Evolutionary conservation across 2,797 vertebrate species (phyloP).

Genomic region (Leptatherina wallacei): DNA sequence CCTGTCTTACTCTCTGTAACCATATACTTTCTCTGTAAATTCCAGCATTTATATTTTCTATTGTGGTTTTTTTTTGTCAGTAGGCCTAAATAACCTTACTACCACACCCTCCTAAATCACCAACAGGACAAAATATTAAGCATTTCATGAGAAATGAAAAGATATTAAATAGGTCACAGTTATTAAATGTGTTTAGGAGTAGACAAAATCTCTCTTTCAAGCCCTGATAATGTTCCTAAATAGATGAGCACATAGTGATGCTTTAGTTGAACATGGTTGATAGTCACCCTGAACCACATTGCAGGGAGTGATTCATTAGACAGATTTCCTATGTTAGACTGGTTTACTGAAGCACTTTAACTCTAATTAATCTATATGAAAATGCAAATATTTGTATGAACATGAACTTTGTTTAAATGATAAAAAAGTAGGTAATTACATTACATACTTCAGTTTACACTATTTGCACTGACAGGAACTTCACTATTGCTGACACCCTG

Average conservation of each 20-base stretch:
- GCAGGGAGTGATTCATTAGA: constrained; percentile 29
- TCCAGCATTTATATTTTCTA: not conserved
- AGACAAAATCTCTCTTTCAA: constrained; percentile 43
- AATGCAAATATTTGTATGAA: constrained; percentile 3
- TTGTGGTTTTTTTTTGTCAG: not conserved
- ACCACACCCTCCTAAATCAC: not conserved
- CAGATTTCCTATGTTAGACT: constrained; percentile 55
- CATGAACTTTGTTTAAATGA: not conserved
- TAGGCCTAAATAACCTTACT: not conserved
- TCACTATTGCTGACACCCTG: not conserved
- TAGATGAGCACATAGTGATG: constrained; percentile 30
- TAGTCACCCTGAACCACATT: constrained; percentile 37
- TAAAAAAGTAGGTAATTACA: not conserved
- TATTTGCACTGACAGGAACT: not conserved
- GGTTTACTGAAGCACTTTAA: constrained; percentile 60
- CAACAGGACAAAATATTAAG: not conserved
- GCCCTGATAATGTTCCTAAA: constrained; percentile 47
- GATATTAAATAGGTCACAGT: constrained; percentile 48
- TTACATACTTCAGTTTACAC: not conserved
- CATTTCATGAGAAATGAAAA: constrained; percentile 18
- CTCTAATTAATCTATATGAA: constrained; percentile 53
- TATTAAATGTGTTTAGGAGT: constrained; percentile 44
- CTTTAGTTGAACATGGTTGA: constrained; percentile 26
- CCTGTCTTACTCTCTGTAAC: constrained; percentile 5
- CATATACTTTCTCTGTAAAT: not conserved